These are phyloP conservation scores for Drosophila fungiperda DNA, from an alignment of 2,888 invertebrate species.

Conservation along the genomic window DNA sequence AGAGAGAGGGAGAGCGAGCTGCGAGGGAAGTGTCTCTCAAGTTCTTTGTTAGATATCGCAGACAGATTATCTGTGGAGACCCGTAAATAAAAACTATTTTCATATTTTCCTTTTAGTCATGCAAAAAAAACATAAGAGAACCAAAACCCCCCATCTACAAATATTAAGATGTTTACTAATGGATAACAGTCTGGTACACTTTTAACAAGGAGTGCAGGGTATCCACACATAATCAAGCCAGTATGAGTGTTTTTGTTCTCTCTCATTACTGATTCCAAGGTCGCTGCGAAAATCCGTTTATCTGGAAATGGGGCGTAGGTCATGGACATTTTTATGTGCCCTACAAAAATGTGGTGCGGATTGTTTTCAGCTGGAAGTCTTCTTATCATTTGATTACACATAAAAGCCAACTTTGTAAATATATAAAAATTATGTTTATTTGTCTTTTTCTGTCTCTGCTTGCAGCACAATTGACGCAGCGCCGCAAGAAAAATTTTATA, in stretches of 20 bases:
- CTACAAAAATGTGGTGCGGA: slow-evolving; percentile 14
- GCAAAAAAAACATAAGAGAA: neutral
- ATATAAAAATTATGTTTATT: neutral
- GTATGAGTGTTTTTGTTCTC: neutral
- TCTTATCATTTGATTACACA: neutral
- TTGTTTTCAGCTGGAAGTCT: neutral
- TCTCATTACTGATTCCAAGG: slow-evolving; percentile 31
- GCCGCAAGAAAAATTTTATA: slow-evolving; percentile 18
- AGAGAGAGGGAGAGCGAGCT: neutral
- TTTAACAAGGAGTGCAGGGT: slow-evolving; percentile 21
- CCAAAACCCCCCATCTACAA: too few relatives aligned
- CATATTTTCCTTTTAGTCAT: neutral
- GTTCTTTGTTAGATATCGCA: slow-evolving; percentile 10
- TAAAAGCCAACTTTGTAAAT: neutral
- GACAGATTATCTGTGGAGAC: slow-evolving; percentile 9
- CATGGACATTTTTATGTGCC: slow-evolving; percentile 42
- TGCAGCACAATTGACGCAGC: slow-evolving; percentile 33
- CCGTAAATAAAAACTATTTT: slow-evolving; percentile 14
- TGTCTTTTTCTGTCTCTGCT: neutral
- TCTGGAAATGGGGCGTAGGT: slow-evolving; percentile 40
- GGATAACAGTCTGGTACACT: neutral
- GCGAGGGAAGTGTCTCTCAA: slow-evolving; percentile 10
- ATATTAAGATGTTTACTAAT: neutral
- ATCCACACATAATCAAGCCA: slow-evolving; percentile 5
- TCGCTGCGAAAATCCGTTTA: slow-evolving; percentile 16